phyloP scores from a whole-genome alignment of 2,888 invertebrate genomes.

The Drosophila anceps region DNA sequence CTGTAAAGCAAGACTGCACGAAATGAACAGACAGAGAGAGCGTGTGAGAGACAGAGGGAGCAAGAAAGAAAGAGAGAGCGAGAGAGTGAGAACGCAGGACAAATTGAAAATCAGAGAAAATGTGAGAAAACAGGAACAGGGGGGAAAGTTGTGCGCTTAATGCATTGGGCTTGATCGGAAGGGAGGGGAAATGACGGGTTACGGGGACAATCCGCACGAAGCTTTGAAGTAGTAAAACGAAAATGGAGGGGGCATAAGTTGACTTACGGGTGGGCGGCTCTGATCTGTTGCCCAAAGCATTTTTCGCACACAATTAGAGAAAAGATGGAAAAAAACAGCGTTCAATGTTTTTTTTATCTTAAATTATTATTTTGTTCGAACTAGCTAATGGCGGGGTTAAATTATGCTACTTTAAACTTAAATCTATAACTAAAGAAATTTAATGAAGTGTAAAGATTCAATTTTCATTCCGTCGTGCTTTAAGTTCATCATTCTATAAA shows the following conservation, averaged over 20 bases:
- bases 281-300: conserved; percentile 26
- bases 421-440: conserved; percentile 39
- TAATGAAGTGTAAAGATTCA: conserved; percentile 48
- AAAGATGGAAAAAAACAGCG: conserved; percentile 7
- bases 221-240: conserved; percentile 10
- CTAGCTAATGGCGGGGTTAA: conserved; percentile 74
- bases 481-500: conserved; percentile 51
- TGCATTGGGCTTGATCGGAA: conserved; percentile 12
- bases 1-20: conserved; percentile 68
- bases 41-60: background rate
- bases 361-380: conserved; percentile 47
- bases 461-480: conserved; percentile 66
- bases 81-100: conserved; percentile 27
- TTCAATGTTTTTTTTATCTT: conserved; percentile 35
- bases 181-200: background rate
- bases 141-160: background rate
- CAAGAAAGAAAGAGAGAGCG: background rate
- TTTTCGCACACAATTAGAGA: conserved; percentile 19
- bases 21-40: background rate
- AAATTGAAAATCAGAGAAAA: background rate
- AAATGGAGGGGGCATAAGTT: background rate
- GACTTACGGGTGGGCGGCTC: background rate
- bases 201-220: background rate
- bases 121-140: background rate
- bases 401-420: conserved; percentile 58